Base-by-base conservation (phyloP, 2,797 vertebrate species). In the Callimico goeldii region DNA sequence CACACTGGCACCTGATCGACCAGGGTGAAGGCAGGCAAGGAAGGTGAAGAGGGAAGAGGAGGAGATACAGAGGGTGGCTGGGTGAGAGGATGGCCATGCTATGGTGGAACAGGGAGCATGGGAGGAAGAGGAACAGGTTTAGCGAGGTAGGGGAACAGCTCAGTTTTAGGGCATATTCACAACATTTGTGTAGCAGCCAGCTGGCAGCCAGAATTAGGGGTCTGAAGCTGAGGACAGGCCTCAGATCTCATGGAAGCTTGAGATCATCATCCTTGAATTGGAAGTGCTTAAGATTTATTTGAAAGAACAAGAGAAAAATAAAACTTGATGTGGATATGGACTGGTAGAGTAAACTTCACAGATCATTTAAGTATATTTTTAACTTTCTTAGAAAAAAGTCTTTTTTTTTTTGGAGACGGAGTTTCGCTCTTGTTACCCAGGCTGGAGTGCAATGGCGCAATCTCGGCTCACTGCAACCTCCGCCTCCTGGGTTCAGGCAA, bases 261-360 rank as follows among this genome's bases (percentile, higher is more conserved):
- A 94, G 76, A 41, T 88, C 82, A 93, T 94, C 41, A 17, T 81
- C 67, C 24, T 84, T 93, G 72, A 87, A 46, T 55, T 88, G 67
- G 50, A 96, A 91, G 30, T 61, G 41, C 64, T 87, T 85, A 57
- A 58, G 14, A 13, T 94, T 92, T 92, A 70, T 86, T 87, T 84
- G 88, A 92, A 88, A 41, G 75, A 50, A 85, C n/a, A 36, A 57
- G 70, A 96, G 81, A 90, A 72, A 86, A 91, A 64, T 90, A 72
- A 90, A 75, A 84, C 81, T 87, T 87, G 30, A 76, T 84, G 88
- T 76, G 72, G 52, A 26, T 76, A 36, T 61, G 79, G 57, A 85
- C 41, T 76, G 17, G 52, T 58, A 79, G 87, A 57, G 43, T 46
- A 88, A 88, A 89, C 82, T 77, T 94, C 8, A 39, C 52, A 85